phyloP scores from a whole-genome alignment of 2,113 vertebrate species.

The Uria lomvia region DNA sequence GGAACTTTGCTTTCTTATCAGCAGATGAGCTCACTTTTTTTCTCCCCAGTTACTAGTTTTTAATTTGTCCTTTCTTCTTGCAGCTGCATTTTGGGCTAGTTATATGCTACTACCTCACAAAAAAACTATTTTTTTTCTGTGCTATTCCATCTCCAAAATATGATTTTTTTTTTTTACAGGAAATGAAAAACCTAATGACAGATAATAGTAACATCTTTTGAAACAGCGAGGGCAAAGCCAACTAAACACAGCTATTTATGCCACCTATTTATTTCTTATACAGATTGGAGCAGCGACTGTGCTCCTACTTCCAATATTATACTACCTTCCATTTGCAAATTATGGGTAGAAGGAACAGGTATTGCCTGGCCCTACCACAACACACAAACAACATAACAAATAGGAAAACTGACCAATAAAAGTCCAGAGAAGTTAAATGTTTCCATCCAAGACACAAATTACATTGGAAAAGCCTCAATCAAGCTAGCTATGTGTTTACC shows the following conservation, averaged over 20 bases:
- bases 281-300: background rate
- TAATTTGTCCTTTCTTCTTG: background rate
- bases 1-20: background rate
- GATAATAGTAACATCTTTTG: background rate
- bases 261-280: background rate
- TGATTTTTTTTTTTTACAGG: fast-evolving
- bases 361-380: background rate
- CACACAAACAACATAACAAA: background rate
- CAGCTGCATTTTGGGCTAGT: background rate
- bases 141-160: background rate
- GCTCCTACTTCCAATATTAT: background rate
- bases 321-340: background rate
- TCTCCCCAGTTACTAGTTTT: background rate
- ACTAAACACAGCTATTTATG: background rate
- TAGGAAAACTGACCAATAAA: background rate
- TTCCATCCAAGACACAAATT: background rate
- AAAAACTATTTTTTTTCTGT: background rate
- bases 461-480: background rate
- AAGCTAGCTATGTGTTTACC: background rate
- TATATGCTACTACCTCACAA: background rate
- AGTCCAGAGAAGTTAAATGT: background rate
- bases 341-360: background rate
- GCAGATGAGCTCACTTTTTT: background rate
- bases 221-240: background rate
- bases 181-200: background rate